These are phyloP conservation scores for Drosophila heteroneura DNA, from an alignment of 2,888 invertebrate species.

Conservation along the genomic window DNA sequence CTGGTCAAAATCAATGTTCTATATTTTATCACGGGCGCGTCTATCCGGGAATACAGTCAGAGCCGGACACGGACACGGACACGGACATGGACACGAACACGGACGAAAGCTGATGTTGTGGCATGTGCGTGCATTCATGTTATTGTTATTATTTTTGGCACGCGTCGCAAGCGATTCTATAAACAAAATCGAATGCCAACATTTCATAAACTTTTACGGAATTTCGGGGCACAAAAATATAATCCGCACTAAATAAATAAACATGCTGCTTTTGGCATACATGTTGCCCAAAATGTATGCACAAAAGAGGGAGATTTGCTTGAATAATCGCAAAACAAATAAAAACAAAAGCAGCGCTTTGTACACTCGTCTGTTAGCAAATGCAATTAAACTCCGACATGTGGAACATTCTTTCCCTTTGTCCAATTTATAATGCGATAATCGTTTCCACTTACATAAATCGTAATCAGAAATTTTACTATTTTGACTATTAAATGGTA, in stretches of 20 bases:
- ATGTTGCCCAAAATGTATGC: constrained; percentile 11
- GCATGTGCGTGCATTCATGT: constrained; percentile 48
- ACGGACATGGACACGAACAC: background rate
- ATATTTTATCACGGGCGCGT: constrained; percentile 65
- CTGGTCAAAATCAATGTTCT: constrained; percentile 74
- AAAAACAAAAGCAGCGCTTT: constrained; percentile 21
- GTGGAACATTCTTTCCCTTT: background rate
- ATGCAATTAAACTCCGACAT: constrained; percentile 6
- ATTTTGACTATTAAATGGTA: background rate
- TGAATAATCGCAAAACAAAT: background rate
- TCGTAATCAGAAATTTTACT: background rate
- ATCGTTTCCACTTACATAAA: background rate
- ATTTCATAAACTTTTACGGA: constrained; percentile 67
- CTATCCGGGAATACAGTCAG: constrained; percentile 15
- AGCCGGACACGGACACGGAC: constrained; percentile 8
- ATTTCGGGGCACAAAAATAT: constrained; percentile 48
- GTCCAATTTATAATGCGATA: background rate
- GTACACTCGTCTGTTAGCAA: constrained; percentile 15
- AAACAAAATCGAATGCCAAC: constrained; percentile 64
- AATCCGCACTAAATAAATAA: constrained; percentile 48
- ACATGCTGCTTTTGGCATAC: constrained; percentile 44
- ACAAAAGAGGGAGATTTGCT: background rate
- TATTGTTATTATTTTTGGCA: constrained; percentile 79
- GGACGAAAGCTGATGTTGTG: constrained; percentile 1
- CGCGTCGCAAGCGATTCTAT: constrained; percentile 72